Conservation (phyloP, 2,113 vertebrate genomes). For the Aramus guarauna region DNA sequence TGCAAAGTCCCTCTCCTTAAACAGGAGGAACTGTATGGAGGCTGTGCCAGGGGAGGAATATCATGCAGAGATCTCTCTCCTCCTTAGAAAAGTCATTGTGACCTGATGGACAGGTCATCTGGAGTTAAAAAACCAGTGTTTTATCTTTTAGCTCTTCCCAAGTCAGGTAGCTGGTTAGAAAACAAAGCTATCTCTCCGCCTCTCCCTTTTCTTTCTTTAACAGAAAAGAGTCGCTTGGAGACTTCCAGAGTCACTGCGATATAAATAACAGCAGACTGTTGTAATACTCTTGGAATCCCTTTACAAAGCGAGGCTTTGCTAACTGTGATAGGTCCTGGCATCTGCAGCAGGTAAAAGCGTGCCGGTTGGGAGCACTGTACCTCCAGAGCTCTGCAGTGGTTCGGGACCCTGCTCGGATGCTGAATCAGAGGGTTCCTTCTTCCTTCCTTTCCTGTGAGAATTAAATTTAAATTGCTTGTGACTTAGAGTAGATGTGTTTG, state of each 20-base stretch:
- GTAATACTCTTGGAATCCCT: background rate
- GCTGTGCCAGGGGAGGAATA: background rate
- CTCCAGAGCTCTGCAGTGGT: background rate
- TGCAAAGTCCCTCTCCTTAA: background rate
- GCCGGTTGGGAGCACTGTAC: background rate
- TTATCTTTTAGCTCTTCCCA: background rate
- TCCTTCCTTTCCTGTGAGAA: background rate
- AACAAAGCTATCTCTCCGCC: background rate
- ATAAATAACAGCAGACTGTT: background rate
- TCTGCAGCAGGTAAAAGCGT: background rate
- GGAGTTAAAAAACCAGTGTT: background rate
- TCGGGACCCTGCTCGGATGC: background rate
- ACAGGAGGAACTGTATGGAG: background rate
- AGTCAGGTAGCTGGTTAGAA: background rate
- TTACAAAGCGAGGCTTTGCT: background rate
- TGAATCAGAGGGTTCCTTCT: background rate
- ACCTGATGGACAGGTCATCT: background rate
- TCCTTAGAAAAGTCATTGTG: background rate
- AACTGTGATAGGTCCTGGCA: background rate
- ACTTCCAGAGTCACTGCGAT: background rate
- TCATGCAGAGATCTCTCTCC: background rate
- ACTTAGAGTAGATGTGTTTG: background rate
- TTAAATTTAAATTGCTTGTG: background rate
- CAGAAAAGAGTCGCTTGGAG: background rate
- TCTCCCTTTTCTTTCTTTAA: background rate